phyloP scores from a whole-genome alignment of 2,797 vertebrate genomes.

The Pagetopsis macropterus region DNA sequence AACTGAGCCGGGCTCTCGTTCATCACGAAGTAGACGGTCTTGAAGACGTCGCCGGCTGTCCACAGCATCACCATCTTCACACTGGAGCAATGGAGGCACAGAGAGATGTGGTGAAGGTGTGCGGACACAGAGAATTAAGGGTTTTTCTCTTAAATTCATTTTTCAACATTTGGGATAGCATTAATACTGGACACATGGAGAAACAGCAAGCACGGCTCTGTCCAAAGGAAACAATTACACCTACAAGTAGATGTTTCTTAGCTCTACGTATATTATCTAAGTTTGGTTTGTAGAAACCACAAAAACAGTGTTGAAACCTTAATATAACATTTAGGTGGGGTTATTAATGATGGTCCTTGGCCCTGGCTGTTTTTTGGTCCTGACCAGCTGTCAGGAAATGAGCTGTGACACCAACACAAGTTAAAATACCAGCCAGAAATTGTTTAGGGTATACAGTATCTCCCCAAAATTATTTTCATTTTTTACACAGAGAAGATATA shows the following conservation, averaged over 20 bases:
- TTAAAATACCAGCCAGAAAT: neutral
- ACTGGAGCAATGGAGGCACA: constrained; percentile 63
- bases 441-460: neutral
- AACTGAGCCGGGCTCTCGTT: constrained; percentile 86
- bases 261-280: neutral
- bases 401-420: neutral
- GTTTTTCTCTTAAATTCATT: neutral
- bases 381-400: neutral
- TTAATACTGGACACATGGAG: neutral
- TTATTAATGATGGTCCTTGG: too few species aligned
- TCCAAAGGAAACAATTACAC: neutral
- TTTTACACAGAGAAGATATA: neutral
- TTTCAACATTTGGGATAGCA: neutral
- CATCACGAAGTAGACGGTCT: constrained; percentile 86
- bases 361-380: too few species aligned
- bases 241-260: neutral
- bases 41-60: constrained; percentile 86
- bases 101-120: neutral
- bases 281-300: neutral
- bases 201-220: neutral
- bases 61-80: constrained; percentile 89
- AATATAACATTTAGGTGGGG: too few species aligned
- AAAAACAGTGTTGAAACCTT: neutral
- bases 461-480: neutral
- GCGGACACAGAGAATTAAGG: neutral